Conservation (phyloP, 2,888 invertebrate genomes). For the Spialia ferax region DNA sequence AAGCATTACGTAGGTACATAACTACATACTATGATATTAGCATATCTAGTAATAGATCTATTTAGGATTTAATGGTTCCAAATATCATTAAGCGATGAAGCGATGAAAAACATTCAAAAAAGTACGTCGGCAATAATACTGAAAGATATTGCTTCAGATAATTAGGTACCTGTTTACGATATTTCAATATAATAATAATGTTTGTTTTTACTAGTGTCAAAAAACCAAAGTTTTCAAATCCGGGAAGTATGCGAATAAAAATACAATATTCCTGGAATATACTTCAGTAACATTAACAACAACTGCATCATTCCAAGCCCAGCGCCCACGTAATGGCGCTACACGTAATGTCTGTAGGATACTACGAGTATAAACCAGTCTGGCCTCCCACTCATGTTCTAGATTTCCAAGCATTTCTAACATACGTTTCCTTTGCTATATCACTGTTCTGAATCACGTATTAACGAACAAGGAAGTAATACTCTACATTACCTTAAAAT, state of each 20-base stretch:
- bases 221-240: background rate
- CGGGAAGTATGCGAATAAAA: background rate
- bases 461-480: conserved; percentile 27
- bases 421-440: conserved; percentile 51
- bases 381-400: conserved; percentile 57
- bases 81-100: no score
- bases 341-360: conserved; percentile 52
- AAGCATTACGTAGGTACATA: no score
- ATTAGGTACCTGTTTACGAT: no score
- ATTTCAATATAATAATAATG: no score
- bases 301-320: conserved; percentile 34
- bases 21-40: no score
- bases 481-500: conserved; percentile 12
- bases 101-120: no score
- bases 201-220: no score
- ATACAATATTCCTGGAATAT: background rate
- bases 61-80: no score
- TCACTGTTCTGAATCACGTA: conserved; percentile 21
- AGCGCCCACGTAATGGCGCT: conserved; percentile 55
- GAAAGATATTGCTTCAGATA: no score
- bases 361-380: conserved; percentile 50
- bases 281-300: conserved; percentile 3
- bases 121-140: no score
- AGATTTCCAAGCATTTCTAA: conserved; percentile 54
- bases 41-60: no score